Evolutionary conservation across 30 jellyfish, hydroid and myxozoan species (phyloP), one percentile per base, ranked within the genome.

Genomic region (Pseudorhiza aurosa): DNA sequence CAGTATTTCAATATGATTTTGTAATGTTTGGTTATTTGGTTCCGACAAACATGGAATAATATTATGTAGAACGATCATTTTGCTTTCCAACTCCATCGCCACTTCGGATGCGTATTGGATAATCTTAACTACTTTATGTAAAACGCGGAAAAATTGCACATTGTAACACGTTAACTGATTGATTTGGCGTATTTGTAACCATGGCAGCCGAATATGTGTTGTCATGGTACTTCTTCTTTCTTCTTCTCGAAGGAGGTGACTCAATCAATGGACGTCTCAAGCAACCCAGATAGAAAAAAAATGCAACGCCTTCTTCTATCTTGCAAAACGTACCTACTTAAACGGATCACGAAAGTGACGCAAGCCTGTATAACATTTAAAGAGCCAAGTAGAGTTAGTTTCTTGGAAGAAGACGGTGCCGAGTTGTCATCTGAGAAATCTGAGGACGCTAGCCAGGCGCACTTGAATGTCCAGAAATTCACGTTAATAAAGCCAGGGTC

Each of bases 321-420:
- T 8, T 69, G 94, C 74, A 82, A 82, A 59, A 39, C 50, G 8
- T 65, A 4, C 35, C 50, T 80, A 15, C 58, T 80, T 17, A 47
- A 50, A 14, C 62, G 43, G 9, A 25, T 80, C 49, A 1, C 63
- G 15, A 19, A 33, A 29, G 75, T 55, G 0, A 32, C 30, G 0
- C 50, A 35, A 40, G 29, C 50, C 0, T 64, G 80, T 65, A 33
- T 40, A 2, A 33, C 59, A 1, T 22, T 17, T 40, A 80, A 80
- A 35, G 82, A 80, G 29, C 64, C 71, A 0, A 80, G 53, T 62
- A 51, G 91, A 80, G 91, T 80, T 9, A 80, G 91, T 32, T 80
- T 80, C 26, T 55, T 57, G 2, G 90, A 78, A 43, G 40, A 55
- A 12, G 77, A 12, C n/a, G 10, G 15, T 2, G 17, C 47, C 33